These are phyloP conservation scores for Litocranius walleri DNA, from an alignment of 2,113 vertebrate species.

Conservation along the genomic window DNA sequence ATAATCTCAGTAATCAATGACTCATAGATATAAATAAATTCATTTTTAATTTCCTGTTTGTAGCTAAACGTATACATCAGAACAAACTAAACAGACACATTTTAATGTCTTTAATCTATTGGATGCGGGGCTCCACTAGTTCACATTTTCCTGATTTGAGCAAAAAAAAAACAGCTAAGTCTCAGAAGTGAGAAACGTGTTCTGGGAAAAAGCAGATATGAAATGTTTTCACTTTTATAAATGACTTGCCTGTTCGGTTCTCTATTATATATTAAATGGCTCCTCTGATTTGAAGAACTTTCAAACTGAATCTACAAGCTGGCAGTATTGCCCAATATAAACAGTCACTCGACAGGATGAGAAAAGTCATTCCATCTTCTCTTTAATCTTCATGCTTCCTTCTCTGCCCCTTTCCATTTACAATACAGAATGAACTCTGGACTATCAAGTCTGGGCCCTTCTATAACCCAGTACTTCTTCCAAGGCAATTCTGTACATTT, in stretches of 20 bases:
- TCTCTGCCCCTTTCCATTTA: slow-evolving; percentile 35
- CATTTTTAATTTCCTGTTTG: neutral
- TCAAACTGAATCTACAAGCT: slow-evolving; percentile 36
- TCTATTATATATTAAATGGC: slow-evolving; percentile 39
- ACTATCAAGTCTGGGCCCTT: neutral
- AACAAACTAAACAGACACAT: neutral
- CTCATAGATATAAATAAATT: neutral
- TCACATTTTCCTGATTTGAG: slow-evolving; percentile 30
- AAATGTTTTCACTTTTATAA: slow-evolving; percentile 64
- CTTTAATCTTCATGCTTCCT: slow-evolving; percentile 43
- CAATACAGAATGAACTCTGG: neutral
- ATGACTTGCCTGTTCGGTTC: slow-evolving; percentile 8
- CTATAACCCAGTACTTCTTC: neutral
- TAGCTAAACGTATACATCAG: neutral
- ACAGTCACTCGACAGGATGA: slow-evolving; percentile 49
- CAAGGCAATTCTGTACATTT: neutral
- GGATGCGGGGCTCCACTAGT: neutral
- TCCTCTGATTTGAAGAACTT: slow-evolving; percentile 57
- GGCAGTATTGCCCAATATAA: slow-evolving; percentile 43
- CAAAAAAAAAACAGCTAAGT: neutral
- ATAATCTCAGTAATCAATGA: neutral
- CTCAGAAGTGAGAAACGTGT: neutral
- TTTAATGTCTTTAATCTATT: neutral
- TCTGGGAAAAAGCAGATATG: slow-evolving; percentile 36
- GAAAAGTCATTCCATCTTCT: slow-evolving; percentile 49